Conservation (phyloP, 2,797 vertebrate species). For the Peromyscus aztecus region DNA sequence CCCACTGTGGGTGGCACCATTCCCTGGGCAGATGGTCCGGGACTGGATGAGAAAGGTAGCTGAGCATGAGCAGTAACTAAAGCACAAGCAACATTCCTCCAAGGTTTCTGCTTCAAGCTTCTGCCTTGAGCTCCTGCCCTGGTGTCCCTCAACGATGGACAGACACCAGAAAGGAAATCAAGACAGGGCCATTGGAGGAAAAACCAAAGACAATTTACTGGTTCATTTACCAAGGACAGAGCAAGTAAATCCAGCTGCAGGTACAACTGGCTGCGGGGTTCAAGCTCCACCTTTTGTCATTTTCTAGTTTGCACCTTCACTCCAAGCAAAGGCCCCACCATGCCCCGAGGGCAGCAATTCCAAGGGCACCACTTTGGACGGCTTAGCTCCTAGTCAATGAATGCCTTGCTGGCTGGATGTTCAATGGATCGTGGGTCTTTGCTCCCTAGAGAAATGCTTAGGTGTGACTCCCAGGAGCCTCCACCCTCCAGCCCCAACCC, state of each 20-base stretch:
- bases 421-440: not conserved
- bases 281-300: not conserved
- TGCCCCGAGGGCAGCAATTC: not conserved
- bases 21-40: not conserved
- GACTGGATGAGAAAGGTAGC: not conserved
- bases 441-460: not conserved
- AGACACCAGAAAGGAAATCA: not conserved
- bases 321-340: not conserved
- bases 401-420: not conserved
- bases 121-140: not conserved
- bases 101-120: not conserved
- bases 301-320: not conserved
- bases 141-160: not conserved
- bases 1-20: not conserved
- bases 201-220: not conserved
- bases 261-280: not conserved
- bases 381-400: not conserved
- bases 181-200: not conserved
- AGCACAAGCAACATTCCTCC: not conserved
- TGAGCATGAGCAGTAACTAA: not conserved
- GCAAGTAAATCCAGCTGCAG: not conserved
- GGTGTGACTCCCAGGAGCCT: rapidly evolving
- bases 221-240: not conserved
- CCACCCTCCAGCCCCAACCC: not conserved
- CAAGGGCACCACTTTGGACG: not conserved